Evolutionary conservation across 1,140 invertebrate genomes (phyloP).

Genomic region (Hirudo medicinalis): DNA sequence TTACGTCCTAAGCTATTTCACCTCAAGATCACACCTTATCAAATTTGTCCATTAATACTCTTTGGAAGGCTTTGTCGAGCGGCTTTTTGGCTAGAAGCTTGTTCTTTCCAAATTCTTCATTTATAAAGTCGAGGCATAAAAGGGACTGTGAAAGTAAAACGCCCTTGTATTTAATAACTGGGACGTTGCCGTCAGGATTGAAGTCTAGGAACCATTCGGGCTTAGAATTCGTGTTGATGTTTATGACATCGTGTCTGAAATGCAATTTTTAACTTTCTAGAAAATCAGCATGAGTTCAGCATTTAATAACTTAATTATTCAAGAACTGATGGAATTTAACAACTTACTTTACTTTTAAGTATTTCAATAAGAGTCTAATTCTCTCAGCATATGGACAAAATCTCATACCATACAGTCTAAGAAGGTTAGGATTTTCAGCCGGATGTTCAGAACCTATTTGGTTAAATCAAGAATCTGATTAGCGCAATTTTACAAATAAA

Average conservation of each 20-base stretch:
- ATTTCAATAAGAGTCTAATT: conserved; percentile 61
- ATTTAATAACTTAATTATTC: too few species aligned
- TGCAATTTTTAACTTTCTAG: background rate
- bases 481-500: too few species aligned
- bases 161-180: conserved; percentile 58
- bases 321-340: background rate
- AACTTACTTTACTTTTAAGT: conserved; percentile 66
- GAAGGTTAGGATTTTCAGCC: background rate
- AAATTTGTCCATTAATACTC: conserved; percentile 54
- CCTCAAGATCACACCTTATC: conserved; percentile 27
- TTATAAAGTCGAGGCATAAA: conserved; percentile 67
- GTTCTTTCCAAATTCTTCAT: conserved; percentile 57
- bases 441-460: conserved; percentile 4
- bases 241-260: conserved; percentile 62
- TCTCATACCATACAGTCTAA: conserved; percentile 67
- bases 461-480: background rate
- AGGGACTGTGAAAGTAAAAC: conserved; percentile 64
- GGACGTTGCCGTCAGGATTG: conserved; percentile 64
- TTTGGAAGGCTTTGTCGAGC: conserved; percentile 60
- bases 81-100: conserved; percentile 58
- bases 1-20: background rate
- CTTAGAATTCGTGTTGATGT: conserved; percentile 65
- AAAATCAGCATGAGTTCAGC: background rate
- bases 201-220: conserved; percentile 66
- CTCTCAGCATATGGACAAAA: conserved; percentile 80